Conservation (phyloP, 2,888 invertebrate genomes). For the Pandemis corylana region DNA sequence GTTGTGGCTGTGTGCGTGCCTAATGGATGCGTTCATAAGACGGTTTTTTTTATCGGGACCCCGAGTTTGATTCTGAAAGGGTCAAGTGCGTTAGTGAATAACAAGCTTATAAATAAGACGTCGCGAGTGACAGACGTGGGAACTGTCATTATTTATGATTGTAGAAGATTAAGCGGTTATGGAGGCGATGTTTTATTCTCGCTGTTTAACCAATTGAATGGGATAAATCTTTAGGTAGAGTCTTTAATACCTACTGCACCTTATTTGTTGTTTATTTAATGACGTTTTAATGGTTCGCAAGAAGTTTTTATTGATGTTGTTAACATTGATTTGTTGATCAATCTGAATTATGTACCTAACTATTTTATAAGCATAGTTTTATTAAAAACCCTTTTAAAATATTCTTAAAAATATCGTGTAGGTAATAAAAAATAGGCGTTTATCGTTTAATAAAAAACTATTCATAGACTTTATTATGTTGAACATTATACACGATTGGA, state of each 20-base stretch:
- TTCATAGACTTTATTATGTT: too few relatives aligned
- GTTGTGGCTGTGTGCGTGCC: conserved; percentile 54
- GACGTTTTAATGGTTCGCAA: not conserved
- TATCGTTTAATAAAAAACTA: too few relatives aligned
- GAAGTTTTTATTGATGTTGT: not conserved
- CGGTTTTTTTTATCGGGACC: conserved; percentile 63
- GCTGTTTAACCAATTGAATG: conserved; percentile 37
- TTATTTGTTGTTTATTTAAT: conserved; percentile 22
- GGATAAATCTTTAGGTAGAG: conserved; percentile 37
- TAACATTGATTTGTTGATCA: not conserved
- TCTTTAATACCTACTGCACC: conserved; percentile 22
- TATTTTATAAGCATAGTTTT: too few relatives aligned
- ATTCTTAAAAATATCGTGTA: too few relatives aligned
- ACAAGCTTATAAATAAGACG: conserved; percentile 75
- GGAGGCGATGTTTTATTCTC: conserved; percentile 49
- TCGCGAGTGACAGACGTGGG: conserved; percentile 67
- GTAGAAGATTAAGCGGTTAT: conserved; percentile 42
- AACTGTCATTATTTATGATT: conserved; percentile 70
- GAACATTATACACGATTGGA: too few relatives aligned
- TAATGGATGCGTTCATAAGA: conserved; percentile 51
- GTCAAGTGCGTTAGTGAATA: conserved; percentile 72
- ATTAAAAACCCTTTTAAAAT: too few relatives aligned
- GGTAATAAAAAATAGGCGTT: too few relatives aligned
- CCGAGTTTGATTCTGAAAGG: conserved; percentile 70
- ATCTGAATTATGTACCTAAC: not conserved